A percentile compares a stretch with the other conserved stretches of the same genome.
Conservation (phyloP, 2,888 invertebrate genomes). For the Sicus ferrugineus region DNA sequence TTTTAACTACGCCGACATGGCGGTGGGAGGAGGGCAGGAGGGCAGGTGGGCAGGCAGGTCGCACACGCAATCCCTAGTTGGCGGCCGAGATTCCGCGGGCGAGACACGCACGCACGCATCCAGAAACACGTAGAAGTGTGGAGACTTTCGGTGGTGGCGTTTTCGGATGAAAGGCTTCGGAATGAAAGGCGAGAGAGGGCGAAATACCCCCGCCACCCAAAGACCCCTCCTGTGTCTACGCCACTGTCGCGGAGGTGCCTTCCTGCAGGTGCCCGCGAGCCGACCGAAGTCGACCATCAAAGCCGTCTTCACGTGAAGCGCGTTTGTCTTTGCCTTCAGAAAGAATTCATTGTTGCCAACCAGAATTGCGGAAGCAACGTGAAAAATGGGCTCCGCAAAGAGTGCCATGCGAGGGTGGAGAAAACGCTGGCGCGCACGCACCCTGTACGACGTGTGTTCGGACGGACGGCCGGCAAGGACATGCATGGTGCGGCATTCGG, state of each 20-base stretch:
- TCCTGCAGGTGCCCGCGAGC: not conserved
- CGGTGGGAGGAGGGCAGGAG: too few relatives aligned
- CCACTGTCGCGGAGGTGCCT: not conserved
- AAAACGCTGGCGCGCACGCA: slow-evolving; percentile 8
- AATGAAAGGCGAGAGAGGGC: too few relatives aligned
- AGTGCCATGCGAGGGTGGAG: not conserved
- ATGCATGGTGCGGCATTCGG: not conserved
- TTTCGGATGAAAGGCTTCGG: too few relatives aligned
- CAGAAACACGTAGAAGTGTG: not conserved
- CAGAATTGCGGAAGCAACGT: not conserved
- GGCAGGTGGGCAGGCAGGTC: too few relatives aligned
- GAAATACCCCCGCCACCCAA: too few relatives aligned
- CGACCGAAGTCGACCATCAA: not conserved
- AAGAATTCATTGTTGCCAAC: slow-evolving; percentile 3
- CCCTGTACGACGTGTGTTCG: not conserved
- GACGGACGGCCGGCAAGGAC: not conserved
- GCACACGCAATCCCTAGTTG: slow-evolving; percentile 17
- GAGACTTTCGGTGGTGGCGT: too few relatives aligned
- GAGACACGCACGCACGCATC: slow-evolving; percentile 16
- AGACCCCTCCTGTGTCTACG: too few relatives aligned
- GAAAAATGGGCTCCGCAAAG: not conserved
- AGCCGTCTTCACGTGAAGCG: not conserved
- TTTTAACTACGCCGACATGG: slow-evolving; percentile 10
- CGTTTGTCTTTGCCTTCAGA: not conserved
- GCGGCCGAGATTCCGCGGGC: not conserved